These are phyloP conservation scores for Drosophila leonis DNA, from an alignment of 2,888 invertebrate species.

Conservation along the genomic window DNA sequence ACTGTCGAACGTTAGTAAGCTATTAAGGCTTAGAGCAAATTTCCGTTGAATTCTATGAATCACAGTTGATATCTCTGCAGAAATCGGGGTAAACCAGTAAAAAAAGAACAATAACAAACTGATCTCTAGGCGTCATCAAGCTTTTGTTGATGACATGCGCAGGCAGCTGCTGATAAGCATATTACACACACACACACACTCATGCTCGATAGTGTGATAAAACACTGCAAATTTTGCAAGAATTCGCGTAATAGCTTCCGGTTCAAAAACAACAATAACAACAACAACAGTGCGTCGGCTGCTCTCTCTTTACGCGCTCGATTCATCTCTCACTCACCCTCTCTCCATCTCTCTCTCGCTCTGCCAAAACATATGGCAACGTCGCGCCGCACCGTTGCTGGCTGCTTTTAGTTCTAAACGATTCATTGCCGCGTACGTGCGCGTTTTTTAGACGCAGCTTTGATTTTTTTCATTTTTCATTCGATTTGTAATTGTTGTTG, in stretches of 20 bases:
- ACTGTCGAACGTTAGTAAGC: constrained; percentile 18
- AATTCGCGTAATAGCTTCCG: constrained; percentile 68
- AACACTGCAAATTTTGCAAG: constrained; percentile 43
- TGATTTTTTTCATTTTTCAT: constrained; percentile 5
- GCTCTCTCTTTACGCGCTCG: constrained; percentile 5
- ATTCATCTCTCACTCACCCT: neutral
- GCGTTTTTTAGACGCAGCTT: constrained; percentile 50
- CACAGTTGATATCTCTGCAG: constrained; percentile 42
- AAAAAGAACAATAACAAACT: constrained; percentile 11
- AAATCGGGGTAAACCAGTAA: constrained; percentile 54
- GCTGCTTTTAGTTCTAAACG: constrained; percentile 64
- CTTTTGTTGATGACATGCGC: constrained; percentile 33
- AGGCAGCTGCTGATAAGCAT: constrained; percentile 49
- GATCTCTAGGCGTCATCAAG: constrained; percentile 44
- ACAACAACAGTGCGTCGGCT: constrained; percentile 18
- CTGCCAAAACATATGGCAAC: constrained; percentile 18
- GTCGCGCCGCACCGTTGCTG: constrained; percentile 6
- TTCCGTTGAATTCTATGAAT: constrained; percentile 61
- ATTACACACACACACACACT: constrained; percentile 16
- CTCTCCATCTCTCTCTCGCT: constrained; percentile 1
- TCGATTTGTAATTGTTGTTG: constrained; percentile 32
- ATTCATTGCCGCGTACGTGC: constrained; percentile 67
- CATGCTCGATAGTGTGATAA: constrained; percentile 37
- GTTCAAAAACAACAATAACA: constrained; percentile 44
- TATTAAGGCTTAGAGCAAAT: constrained; percentile 42